Conservation (phyloP, 2,888 invertebrate genomes). For the Hyles lineata region DNA sequence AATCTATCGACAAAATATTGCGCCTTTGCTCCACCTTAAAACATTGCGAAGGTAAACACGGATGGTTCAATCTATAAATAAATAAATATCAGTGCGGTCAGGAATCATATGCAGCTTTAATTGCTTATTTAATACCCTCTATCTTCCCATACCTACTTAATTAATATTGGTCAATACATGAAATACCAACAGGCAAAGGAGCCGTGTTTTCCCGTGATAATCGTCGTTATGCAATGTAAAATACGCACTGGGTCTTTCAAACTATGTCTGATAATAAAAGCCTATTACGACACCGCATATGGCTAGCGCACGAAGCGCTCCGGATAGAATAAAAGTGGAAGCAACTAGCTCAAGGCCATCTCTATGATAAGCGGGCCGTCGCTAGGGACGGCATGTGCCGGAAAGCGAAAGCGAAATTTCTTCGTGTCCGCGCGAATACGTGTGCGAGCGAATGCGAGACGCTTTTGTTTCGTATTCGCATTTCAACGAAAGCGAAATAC, state of each 20-base stretch:
- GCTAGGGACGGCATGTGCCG: constrained; percentile 24
- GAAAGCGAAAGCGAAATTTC: constrained; percentile 26
- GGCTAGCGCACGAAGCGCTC: constrained; percentile 19
- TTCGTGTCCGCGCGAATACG: constrained; percentile 17
- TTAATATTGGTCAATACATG: neutral
- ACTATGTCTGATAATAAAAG: constrained; percentile 4
- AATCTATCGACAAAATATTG: neutral
- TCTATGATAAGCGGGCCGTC: constrained; percentile 26
- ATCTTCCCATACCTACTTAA: neutral
- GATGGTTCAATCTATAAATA: too few relatives aligned
- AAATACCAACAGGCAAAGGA: neutral
- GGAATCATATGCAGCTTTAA: neutral
- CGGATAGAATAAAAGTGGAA: constrained; percentile 27
- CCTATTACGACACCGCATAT: constrained; percentile 13
- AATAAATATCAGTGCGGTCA: neutral
- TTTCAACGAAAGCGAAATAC: neutral
- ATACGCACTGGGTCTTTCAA: constrained; percentile 1
- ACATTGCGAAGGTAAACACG: too few relatives aligned
- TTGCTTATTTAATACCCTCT: neutral
- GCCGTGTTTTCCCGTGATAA: constrained; percentile 1
- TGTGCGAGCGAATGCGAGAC: neutral
- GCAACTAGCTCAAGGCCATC: constrained; percentile 24
- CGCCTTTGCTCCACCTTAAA: too few relatives aligned
- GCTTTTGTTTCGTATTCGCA: constrained; percentile 15
- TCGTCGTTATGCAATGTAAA: neutral